phyloP scores from a whole-genome alignment of 1,140 invertebrate genomes.

The Bilobella aurantiaca region DNA sequence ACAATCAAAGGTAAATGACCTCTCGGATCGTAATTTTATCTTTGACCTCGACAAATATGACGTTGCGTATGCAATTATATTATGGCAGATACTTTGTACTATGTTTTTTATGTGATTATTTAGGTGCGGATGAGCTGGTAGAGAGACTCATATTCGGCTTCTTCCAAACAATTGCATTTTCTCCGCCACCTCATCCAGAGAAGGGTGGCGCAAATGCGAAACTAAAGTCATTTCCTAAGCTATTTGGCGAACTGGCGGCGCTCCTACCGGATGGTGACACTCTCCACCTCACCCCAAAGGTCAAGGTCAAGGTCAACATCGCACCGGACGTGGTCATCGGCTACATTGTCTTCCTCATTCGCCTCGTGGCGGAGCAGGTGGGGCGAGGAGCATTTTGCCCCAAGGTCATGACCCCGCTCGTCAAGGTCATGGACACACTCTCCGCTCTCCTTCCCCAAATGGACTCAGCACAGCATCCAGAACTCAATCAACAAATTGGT shows the following conservation, averaged over 20 bases:
- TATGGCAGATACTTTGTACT: too few species aligned
- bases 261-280: not conserved
- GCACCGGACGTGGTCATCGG: not conserved
- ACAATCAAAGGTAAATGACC: too few species aligned
- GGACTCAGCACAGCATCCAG: not conserved
- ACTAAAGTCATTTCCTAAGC: not conserved
- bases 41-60: too few species aligned
- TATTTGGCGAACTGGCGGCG: not conserved
- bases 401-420: not conserved
- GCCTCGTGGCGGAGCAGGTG: not conserved
- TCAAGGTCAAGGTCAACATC: not conserved
- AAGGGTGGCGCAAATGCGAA: not conserved
- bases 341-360: not conserved
- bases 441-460: not conserved
- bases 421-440: not conserved
- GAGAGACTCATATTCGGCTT: too few species aligned
- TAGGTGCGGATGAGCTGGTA: too few species aligned
- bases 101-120: too few species aligned
- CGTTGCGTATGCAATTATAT: too few species aligned
- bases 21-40: too few species aligned
- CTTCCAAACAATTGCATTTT: not conserved
- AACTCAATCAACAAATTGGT: too few species aligned
- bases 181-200: not conserved
- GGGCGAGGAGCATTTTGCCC: not conserved
- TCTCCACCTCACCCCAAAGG: not conserved